Base-by-base conservation (phyloP, 2,888 invertebrate genomes). In the Drosophila kanekoi region DNA sequence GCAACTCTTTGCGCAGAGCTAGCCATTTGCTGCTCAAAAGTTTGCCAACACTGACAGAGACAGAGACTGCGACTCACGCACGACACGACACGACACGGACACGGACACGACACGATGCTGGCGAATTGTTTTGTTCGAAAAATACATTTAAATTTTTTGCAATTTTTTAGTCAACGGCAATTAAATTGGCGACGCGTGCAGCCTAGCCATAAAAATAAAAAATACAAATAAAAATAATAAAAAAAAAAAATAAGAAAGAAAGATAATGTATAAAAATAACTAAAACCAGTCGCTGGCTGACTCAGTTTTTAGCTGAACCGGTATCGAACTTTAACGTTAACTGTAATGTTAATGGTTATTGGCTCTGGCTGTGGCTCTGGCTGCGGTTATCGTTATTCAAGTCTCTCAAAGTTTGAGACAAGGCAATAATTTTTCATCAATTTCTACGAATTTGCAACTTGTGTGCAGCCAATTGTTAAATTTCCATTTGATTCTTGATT, bases 181-280 rank as follows among this genome's bases (percentile, higher is more conserved):
- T 83, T 83, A 88, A 83, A 66, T 66, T 77, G 86, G 63, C 77
- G 67, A 88, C 78, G 87, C 89, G 78, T 86, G 89, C 78, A 83
- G 59, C 67, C 87, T 82, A 86, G 67, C 81, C 71, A 72, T 88
- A 86, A 77, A 86, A 81, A 60, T 54, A 18, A 67, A 32, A n/a
- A 38, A 20, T 40, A 62, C 58, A 52, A 5, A 52, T 28, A 37
- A n/a, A 20, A 32, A 40, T 23, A 38, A 38, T 18, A 20, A 37
- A n/a, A 37, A 66, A 78, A 70, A 43, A 33, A 18, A 2, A 14
- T 37, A 37, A 51, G 9, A 51, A 18, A 2, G 20, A 43, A 37
- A 51, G 9, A 51, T 18, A 28, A 14, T 51, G 16, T 51, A 40
- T 52, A 52, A 40, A 52, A 52, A 52, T 52, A 52, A 52, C 52